Evolutionary conservation across 2,888 invertebrate species (phyloP).

Genomic region (Lycia hirtaria): DNA sequence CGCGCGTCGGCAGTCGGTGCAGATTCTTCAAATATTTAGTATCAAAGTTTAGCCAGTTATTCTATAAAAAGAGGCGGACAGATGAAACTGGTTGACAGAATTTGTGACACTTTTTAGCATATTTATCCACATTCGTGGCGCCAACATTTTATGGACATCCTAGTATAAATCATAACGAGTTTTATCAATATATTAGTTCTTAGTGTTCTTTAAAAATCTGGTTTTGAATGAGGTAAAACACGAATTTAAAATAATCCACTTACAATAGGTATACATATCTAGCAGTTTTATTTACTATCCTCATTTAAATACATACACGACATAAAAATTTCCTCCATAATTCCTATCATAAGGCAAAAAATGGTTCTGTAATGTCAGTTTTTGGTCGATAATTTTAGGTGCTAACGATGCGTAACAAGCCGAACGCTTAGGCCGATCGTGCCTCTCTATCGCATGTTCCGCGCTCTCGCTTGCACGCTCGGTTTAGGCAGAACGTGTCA

Average conservation of each 20-base stretch:
- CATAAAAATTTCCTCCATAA: no score
- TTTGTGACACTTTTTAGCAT: not conserved
- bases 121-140: constrained; percentile 7
- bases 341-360: no score
- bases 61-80: not conserved
- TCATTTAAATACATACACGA: no score
- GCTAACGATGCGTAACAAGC: no score
- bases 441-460: no score
- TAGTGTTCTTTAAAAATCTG: not conserved
- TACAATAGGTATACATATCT: no score
- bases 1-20: not conserved
- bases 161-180: constrained; percentile 6
- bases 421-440: no score
- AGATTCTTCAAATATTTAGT: not conserved
- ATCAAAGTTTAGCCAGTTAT: not conserved
- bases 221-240: not conserved
- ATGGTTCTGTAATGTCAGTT: no score
- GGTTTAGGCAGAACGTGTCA: no score
- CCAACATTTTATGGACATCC: constrained; percentile 12
- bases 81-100: not conserved
- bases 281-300: no score
- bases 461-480: no score
- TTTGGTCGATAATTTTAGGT: no score
- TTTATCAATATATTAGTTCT: not conserved
- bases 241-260: not conserved